These are phyloP conservation scores for Squalus acanthias DNA, from an alignment of 2,797 vertebrate species.

Conservation along the genomic window DNA sequence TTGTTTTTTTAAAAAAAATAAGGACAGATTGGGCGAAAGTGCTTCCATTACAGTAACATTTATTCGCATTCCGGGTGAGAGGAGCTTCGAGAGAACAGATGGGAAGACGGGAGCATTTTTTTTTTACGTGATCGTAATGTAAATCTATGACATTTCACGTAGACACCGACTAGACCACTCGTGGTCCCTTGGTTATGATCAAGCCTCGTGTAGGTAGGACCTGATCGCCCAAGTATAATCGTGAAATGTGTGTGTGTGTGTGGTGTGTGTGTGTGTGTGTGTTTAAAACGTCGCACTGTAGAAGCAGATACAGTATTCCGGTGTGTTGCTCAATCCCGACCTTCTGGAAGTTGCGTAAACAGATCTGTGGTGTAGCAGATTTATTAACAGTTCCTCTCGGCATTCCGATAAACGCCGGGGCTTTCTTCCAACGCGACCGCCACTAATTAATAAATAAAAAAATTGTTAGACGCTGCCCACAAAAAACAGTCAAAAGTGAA, in stretches of 20 bases:
- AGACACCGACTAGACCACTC: background rate
- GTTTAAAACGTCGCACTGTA: background rate
- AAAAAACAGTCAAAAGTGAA: background rate
- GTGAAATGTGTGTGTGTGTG: background rate
- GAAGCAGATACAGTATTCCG: background rate
- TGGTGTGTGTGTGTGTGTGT: background rate
- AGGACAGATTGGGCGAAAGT: background rate
- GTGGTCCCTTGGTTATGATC: slow-evolving; percentile 18
- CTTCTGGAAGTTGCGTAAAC: slow-evolving; percentile 32
- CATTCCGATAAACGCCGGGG: background rate
- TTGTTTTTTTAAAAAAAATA: background rate
- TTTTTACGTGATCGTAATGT: background rate
- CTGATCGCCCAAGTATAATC: background rate
- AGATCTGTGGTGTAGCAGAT: background rate
- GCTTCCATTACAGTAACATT: background rate
- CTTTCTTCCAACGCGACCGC: background rate
- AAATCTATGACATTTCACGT: background rate
- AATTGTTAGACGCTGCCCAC: background rate
- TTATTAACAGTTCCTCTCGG: background rate
- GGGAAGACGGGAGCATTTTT: background rate
- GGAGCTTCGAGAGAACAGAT: background rate
- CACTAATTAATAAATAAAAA: background rate
- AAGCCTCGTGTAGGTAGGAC: background rate
- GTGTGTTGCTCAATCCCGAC: background rate
- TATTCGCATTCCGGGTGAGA: background rate